Percentiles rank a stretch among this genome's conserved stretches.
Evolutionary conservation across 2,113 vertebrate species (phyloP).

Genomic region (Anhinga rufa): DNA sequence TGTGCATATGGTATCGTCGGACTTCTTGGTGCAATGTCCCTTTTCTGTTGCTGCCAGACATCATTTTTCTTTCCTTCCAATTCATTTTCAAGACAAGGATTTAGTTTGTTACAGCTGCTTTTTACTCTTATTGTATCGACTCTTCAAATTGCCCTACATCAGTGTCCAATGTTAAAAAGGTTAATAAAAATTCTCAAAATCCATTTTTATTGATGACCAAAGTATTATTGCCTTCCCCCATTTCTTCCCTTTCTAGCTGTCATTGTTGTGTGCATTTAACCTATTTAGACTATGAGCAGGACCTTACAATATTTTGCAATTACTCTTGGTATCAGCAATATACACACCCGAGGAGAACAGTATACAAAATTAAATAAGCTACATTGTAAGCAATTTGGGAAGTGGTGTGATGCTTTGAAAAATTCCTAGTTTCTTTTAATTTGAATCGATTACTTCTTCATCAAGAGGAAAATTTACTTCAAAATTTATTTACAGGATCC

Average conservation of each 20-base stretch:
- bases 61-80: background rate
- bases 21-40: background rate
- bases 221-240: background rate
- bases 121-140: background rate
- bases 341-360: background rate
- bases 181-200: background rate
- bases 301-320: background rate
- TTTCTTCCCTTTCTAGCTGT: background rate
- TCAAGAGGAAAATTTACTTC: background rate
- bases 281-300: background rate
- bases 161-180: background rate
- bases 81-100: background rate
- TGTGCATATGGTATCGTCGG: background rate
- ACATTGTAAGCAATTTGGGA: background rate
- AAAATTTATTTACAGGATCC: background rate
- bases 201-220: background rate
- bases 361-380: background rate
- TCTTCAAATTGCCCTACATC: background rate
- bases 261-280: background rate
- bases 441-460: background rate
- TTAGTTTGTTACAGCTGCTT: background rate
- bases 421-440: background rate
- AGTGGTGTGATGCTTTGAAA: background rate
- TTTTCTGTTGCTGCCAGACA: background rate
- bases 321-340: background rate